A percentile compares a stretch with the other conserved stretches of the same genome.
Evolutionary conservation across 2,113 vertebrate species (phyloP).

Genomic region (Spermophilus dauricus): DNA sequence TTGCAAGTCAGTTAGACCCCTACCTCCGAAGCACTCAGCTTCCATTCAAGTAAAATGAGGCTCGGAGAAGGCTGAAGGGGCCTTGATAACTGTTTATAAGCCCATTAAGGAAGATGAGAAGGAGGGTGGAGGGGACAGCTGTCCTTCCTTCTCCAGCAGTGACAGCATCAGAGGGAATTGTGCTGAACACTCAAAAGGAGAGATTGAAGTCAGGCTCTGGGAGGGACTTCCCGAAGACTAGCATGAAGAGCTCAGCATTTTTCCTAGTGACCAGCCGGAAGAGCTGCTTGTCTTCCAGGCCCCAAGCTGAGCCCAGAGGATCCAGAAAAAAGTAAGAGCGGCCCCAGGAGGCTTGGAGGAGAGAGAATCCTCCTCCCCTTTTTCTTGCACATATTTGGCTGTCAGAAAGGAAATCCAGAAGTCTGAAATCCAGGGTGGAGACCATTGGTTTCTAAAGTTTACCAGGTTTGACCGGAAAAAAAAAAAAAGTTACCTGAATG

Average conservation of each 20-base stretch:
- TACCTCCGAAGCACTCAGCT: constrained; percentile 53
- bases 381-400: not conserved
- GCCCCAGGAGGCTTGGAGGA: not conserved
- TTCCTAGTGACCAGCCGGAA: not conserved
- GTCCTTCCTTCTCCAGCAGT: not conserved
- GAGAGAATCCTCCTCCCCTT: not conserved
- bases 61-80: constrained; percentile 20
- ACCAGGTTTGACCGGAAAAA: not conserved
- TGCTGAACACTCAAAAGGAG: not conserved
- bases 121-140: not conserved
- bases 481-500: not conserved
- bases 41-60: constrained; percentile 69
- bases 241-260: not conserved
- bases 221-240: not conserved
- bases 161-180: not conserved
- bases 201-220: not conserved
- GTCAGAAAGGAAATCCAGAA: not conserved
- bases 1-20: not conserved
- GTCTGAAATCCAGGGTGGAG: not conserved
- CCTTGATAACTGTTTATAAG: constrained; percentile 61
- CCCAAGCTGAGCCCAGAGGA: not conserved
- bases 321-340: not conserved
- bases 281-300: not conserved
- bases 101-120: constrained; percentile 51
- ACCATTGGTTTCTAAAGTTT: not conserved